A percentile compares a stretch with the other conserved stretches of the same genome.
Conservation (phyloP, 2,113 vertebrate species). For the Phrynosoma platyrhinos region DNA sequence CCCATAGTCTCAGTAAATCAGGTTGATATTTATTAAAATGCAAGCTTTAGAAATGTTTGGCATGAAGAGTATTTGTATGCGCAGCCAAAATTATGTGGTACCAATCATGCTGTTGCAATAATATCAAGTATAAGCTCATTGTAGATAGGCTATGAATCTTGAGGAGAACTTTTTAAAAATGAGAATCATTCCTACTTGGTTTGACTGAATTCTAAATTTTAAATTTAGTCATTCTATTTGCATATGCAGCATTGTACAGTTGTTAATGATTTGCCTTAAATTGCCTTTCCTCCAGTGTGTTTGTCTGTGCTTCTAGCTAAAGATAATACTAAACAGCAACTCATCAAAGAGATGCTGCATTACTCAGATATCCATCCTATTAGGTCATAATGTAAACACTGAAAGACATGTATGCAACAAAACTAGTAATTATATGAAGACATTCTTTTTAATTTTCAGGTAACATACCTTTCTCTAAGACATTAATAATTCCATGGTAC, state of each 20-base stretch:
- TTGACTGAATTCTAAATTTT: constrained; percentile 49
- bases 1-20: not conserved
- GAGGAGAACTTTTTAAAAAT: not conserved
- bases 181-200: not conserved
- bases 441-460: constrained; percentile 25
- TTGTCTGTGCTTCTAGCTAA: constrained; percentile 22
- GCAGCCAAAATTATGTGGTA: not conserved
- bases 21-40: not conserved
- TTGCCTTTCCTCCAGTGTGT: not conserved
- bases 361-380: constrained; percentile 51
- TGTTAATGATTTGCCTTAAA: not conserved
- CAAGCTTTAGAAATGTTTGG: not conserved
- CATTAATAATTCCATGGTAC: constrained; percentile 18
- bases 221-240: not conserved
- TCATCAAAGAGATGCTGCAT: constrained; percentile 49
- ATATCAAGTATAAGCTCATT: not conserved
- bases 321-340: constrained; percentile 50
- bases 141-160: not conserved
- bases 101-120: not conserved
- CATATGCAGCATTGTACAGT: not conserved
- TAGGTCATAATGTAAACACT: constrained; percentile 51
- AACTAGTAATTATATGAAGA: constrained; percentile 53
- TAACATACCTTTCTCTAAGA: constrained; percentile 19
- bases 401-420: constrained; percentile 44
- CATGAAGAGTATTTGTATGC: not conserved